Conservation (phyloP, 2,888 invertebrate species). For the Brachyopa scutellaris region DNA sequence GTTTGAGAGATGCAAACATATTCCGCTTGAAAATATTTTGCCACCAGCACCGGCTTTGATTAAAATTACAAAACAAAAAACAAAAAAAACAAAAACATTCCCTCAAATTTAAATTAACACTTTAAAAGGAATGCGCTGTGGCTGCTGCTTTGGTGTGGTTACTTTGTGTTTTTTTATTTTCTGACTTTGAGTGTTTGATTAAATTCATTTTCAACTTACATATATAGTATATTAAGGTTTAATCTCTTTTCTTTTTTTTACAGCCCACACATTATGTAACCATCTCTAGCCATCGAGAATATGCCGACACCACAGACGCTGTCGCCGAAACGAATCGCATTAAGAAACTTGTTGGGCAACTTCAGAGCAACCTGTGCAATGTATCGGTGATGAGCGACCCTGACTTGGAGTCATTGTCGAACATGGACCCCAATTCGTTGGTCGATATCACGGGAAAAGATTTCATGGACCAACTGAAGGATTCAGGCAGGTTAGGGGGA, state of each 20-base stretch:
- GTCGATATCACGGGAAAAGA: slow-evolving; percentile 91
- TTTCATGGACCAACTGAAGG: slow-evolving; percentile 85
- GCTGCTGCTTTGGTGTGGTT: neutral
- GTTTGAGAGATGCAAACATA: no score
- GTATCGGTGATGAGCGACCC: slow-evolving; percentile 92
- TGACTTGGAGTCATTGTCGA: slow-evolving; percentile 91
- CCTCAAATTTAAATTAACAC: no score
- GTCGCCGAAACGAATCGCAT: slow-evolving; percentile 83
- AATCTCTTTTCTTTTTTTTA: no score
- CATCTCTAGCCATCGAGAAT: slow-evolving; percentile 83
- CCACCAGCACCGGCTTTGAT: no score
- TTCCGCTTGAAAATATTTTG: no score
- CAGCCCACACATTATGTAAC: slow-evolving; percentile 82
- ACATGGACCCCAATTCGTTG: slow-evolving; percentile 94
- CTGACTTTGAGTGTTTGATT: slow-evolving; percentile 2
- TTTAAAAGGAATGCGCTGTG: no score
- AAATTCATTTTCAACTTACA: neutral
- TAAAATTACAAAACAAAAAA: no score
- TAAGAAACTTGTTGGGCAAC: slow-evolving; percentile 88
- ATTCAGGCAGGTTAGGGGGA: slow-evolving; percentile 87
- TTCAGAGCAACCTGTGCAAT: slow-evolving; percentile 91
- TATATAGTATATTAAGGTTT: no score
- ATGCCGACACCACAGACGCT: slow-evolving; percentile 79
- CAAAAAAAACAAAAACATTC: no score
- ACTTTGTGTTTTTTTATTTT: neutral